Base-by-base conservation (phyloP, 2,113 vertebrate genomes). In the Baryphthengus martii region DNA sequence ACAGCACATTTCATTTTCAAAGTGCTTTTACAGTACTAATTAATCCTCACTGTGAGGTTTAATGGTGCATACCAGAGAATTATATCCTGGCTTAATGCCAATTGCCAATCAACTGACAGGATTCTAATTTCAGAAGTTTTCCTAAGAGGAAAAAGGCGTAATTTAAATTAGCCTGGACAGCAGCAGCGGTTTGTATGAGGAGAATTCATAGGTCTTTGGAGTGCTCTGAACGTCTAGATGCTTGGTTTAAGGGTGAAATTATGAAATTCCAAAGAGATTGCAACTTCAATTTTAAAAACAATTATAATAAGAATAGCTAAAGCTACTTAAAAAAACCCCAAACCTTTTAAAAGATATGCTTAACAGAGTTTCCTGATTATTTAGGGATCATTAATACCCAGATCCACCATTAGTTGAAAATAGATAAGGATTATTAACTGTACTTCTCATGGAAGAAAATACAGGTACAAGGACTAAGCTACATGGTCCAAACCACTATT, bases 1-100 rank as follows among this genome's bases (percentile, higher is more conserved):
- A 93, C 70, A 94, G 87, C 47, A 95, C 92, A 96, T 96, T 97
- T 97, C 83, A 95, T 96, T 95, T 96, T 93, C 90, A 76, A 87
- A 93, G 83, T 94, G 89, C 85, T 96, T 94, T 93, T 93, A 72
- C 85, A 63, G 56, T 95, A 88, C 90, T 96, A 97, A 97, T 97
- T 97, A 97, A 95, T 95, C 94, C 95, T 96, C 76, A 90, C 94
- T 94, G 93, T 90, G 91, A 91, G 59, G 85, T 96, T 97, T 96
- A 97, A 97, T 96, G 95, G 94, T 1, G 86, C 66, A 74, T 97
- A 83, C 88, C 77, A 96, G 89, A 93, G 92, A 93, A 96, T 97
- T 96, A 93, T 96, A 85, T 53, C 72, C 76, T 97, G 96, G 96
- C 95, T 90, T 63, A 45, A 58, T 56, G 94, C 95, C 97, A 97